Conservation (phyloP, 2,797 vertebrate genomes). For the Onychomys arenicola region DNA sequence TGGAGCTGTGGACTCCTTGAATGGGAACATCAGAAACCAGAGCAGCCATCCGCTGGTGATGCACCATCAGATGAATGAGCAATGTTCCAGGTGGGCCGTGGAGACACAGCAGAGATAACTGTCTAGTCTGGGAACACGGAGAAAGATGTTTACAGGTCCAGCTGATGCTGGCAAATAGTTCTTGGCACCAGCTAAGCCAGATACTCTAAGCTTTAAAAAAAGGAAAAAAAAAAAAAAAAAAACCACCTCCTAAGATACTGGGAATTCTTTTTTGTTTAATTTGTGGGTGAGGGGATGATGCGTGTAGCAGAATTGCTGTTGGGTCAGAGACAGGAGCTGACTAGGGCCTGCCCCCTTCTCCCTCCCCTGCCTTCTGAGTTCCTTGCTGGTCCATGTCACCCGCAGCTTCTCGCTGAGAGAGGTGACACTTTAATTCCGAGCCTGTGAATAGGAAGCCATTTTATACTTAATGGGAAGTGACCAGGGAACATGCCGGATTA, state of each 20-base stretch:
- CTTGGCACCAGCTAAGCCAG: background rate
- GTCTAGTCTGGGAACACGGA: conserved; percentile 23
- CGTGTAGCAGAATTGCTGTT: background rate
- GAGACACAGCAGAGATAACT: conserved; percentile 13
- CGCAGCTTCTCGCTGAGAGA: conserved; percentile 65
- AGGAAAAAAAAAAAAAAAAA: background rate
- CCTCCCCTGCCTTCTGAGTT: background rate
- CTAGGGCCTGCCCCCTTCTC: too few relatives aligned
- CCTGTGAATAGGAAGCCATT: conserved; percentile 65
- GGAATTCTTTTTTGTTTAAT: conserved; percentile 21
- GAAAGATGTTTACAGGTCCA: conserved; percentile 7
- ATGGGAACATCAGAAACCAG: background rate
- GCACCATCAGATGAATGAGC: background rate
- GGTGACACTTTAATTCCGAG: conserved; percentile 78
- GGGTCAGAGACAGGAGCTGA: background rate
- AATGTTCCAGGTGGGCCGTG: background rate
- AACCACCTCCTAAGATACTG: background rate
- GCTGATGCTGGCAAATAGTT: background rate
- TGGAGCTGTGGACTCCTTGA: background rate
- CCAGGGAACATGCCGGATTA: conserved; percentile 70
- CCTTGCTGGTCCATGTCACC: conserved; percentile 4
- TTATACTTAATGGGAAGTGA: conserved; percentile 78
- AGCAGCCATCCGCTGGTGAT: background rate
- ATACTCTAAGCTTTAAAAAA: background rate
- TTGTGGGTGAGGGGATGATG: background rate